Conservation (phyloP, 1,140 invertebrate species). For the Lordiphosa mommai region DNA sequence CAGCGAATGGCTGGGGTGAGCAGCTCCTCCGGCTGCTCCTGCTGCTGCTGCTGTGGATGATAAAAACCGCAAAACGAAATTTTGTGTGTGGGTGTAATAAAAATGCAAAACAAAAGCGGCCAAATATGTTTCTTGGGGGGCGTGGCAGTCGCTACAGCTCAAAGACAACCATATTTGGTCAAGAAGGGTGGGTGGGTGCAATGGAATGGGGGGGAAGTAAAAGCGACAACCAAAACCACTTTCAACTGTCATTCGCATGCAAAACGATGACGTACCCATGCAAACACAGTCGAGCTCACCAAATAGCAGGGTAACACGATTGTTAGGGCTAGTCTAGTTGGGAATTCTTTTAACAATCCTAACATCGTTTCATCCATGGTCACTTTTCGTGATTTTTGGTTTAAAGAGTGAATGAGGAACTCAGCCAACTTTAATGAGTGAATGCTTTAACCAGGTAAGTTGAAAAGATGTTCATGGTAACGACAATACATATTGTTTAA, state of each 20-base stretch:
- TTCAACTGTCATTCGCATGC: slow-evolving; percentile 69
- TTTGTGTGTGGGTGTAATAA: slow-evolving; percentile 48
- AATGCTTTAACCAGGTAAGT: too few relatives aligned
- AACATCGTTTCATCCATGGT: neutral
- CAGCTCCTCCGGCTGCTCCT: slow-evolving; percentile 10
- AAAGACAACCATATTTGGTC: slow-evolving; percentile 16
- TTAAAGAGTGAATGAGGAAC: too few relatives aligned
- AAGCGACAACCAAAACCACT: slow-evolving; percentile 56
- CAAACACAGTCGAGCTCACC: slow-evolving; percentile 2
- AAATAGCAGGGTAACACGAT: neutral
- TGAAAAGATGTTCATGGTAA: too few relatives aligned
- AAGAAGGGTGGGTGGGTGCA: neutral
- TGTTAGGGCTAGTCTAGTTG: too few relatives aligned
- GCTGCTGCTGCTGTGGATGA: slow-evolving; percentile 42
- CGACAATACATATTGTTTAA: too few relatives aligned
- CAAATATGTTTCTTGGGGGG: slow-evolving; percentile 65
- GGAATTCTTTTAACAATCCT: too few relatives aligned
- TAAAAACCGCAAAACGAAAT: slow-evolving; percentile 73
- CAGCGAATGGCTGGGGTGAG: slow-evolving; percentile 14
- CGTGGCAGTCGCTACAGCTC: slow-evolving; percentile 38
- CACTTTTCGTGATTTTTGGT: too few relatives aligned
- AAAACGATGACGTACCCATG: slow-evolving; percentile 63
- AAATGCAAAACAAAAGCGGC: slow-evolving; percentile 72
- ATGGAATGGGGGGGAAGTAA: neutral
- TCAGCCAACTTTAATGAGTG: too few relatives aligned